A percentile compares a stretch with the other conserved stretches of the same genome.
These are phyloP conservation scores for Mayetiola destructor DNA, from an alignment of 2,888 invertebrate genomes.

Conservation along the genomic window DNA sequence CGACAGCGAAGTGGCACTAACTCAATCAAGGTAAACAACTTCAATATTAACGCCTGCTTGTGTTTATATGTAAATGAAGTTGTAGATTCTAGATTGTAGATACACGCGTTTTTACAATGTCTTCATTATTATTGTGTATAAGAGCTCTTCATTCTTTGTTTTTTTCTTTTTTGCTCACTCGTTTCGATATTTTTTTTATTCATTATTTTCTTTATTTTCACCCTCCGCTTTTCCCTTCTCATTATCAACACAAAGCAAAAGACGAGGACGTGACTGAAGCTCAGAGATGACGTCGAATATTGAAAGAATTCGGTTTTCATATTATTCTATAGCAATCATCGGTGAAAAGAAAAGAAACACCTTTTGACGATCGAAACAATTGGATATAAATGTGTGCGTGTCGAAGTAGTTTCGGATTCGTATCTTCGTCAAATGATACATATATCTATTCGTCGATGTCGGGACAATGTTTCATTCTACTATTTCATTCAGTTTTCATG, in stretches of 20 bases:
- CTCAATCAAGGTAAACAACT: slow-evolving; percentile 19
- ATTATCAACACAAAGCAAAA: background rate
- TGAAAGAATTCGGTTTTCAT: too few relatives aligned
- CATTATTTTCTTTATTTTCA: background rate
- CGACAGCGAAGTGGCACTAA: slow-evolving; percentile 17
- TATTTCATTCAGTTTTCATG: too few relatives aligned
- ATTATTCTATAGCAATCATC: too few relatives aligned
- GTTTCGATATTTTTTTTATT: background rate
- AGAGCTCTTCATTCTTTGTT: too few relatives aligned
- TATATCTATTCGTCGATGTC: too few relatives aligned
- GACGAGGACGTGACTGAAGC: slow-evolving; percentile 7
- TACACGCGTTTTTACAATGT: background rate
- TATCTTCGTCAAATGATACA: too few relatives aligned
- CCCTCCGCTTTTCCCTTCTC: too few relatives aligned
- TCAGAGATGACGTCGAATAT: background rate
- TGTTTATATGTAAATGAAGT: slow-evolving; percentile 16
- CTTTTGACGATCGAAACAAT: too few relatives aligned
- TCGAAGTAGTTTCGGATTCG: too few relatives aligned
- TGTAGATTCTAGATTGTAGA: background rate
- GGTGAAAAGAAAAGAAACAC: too few relatives aligned
- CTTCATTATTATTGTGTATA: slow-evolving; percentile 8
- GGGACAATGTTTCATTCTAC: too few relatives aligned
- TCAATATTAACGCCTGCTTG: slow-evolving; percentile 17
- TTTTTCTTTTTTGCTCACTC: background rate
- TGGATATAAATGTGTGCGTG: too few relatives aligned